A percentile compares a stretch with the other conserved stretches of the same genome.
phyloP scores from a whole-genome alignment of 2,888 invertebrate species.

The Heliothis peltigera region DNA sequence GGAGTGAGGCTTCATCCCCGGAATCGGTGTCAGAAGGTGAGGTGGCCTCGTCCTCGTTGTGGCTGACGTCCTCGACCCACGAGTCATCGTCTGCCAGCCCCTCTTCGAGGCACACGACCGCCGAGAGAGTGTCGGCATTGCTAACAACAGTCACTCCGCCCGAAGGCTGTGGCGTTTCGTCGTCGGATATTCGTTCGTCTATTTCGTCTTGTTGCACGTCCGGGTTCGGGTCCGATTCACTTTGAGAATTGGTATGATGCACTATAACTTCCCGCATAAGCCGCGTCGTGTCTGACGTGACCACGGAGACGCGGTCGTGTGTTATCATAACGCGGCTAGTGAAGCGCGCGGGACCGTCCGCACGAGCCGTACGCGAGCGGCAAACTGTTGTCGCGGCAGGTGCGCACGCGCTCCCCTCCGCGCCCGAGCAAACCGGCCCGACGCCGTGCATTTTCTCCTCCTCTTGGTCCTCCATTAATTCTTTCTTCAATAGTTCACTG shows the following conservation, averaged over 20 bases:
- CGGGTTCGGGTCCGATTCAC: slow-evolving; percentile 78
- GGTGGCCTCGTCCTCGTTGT: slow-evolving; percentile 93
- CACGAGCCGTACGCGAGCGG: slow-evolving; percentile 89
- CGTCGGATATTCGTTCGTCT: slow-evolving; percentile 84
- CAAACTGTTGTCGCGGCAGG: slow-evolving; percentile 87
- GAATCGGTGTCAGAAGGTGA: slow-evolving; percentile 92
- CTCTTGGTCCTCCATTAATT: slow-evolving; percentile 86
- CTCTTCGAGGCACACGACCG: slow-evolving; percentile 94
- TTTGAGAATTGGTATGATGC: slow-evolving; percentile 91
- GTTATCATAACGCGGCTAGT: slow-evolving; percentile 97
- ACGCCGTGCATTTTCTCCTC: slow-evolving; percentile 85
- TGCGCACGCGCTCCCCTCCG: slow-evolving; percentile 87
- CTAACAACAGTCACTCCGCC: slow-evolving; percentile 92
- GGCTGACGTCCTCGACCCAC: slow-evolving; percentile 96
- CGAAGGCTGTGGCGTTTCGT: slow-evolving; percentile 85
- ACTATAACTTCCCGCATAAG: slow-evolving; percentile 92
- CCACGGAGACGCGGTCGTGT: slow-evolving; percentile 94
- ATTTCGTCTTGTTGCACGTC: slow-evolving; percentile 78
- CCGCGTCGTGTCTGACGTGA: slow-evolving; percentile 94
- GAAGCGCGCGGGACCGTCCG: slow-evolving; percentile 92
- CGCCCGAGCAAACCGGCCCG: slow-evolving; percentile 83
- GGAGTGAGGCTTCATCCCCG: slow-evolving; percentile 92
- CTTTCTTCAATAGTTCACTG: slow-evolving; percentile 89
- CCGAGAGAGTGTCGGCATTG: slow-evolving; percentile 92
- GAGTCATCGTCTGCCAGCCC: slow-evolving; percentile 97